Evolutionary conservation across 2,797 vertebrate species (phyloP).

Genomic region (Kryptopterus vitreolus): DNA sequence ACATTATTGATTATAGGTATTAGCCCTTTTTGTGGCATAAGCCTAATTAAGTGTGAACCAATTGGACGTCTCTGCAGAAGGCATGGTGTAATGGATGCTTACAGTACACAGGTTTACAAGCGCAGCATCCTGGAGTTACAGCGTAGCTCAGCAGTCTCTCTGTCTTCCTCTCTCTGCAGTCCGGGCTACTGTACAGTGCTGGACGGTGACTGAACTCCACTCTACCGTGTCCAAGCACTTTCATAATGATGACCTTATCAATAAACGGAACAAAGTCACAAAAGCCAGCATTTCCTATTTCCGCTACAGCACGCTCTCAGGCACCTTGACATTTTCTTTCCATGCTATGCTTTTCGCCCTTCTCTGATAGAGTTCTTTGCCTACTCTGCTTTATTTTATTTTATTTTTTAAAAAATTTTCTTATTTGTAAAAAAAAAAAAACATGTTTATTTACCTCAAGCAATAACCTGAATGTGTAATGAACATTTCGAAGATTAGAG

Average conservation of each 20-base stretch:
- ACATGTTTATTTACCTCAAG: neutral
- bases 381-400: neutral
- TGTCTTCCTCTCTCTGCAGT: conserved; percentile 60
- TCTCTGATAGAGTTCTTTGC: neutral
- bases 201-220: conserved; percentile 54
- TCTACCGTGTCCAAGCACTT: conserved; percentile 60
- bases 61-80: conserved; percentile 50
- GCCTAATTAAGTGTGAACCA: conserved; percentile 25
- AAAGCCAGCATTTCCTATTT: conserved; percentile 50
- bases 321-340: conserved; percentile 39
- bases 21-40: conserved; percentile 8
- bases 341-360: conserved; percentile 5
- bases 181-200: conserved; percentile 63
- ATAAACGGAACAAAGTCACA: conserved; percentile 71
- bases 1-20: conserved; percentile 16
- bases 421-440: neutral
- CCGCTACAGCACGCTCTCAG: conserved; percentile 33
- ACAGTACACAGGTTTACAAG: conserved; percentile 61
- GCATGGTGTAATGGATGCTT: conserved; percentile 22
- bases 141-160: conserved; percentile 68
- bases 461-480: neutral
- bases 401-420: neutral
- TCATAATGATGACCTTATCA: conserved; percentile 73
- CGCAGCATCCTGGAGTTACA: conserved; percentile 67
- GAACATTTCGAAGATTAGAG: neutral